Base-by-base conservation (phyloP, 2,888 invertebrate species). In the Microctonus brassicae region DNA sequence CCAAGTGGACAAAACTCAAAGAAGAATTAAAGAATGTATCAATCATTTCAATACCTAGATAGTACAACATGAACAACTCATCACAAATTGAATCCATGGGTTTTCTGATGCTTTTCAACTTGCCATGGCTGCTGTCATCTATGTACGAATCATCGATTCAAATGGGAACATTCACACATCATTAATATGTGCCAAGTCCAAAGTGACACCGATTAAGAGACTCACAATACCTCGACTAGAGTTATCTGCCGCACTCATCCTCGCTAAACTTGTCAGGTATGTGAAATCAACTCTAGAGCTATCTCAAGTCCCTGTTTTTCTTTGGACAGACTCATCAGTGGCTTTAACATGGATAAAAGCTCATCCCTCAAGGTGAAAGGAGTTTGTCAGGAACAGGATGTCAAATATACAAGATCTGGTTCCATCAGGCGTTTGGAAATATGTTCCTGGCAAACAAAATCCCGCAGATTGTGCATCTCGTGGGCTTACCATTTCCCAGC, bases 61-160 rank as follows among this genome's bases (percentile, higher is more conserved):
- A 11, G 42, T n/a, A 13, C 3, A 3, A 6, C n/a, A 11, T 3
- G 2, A 3, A 13, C n/a, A 42, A 29, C 29, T 42, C 42, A 10
- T 42, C 36, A 20, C n/a, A 4, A 0, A 39, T 75, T 0, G 70
- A 78, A 55, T 77, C 0, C 76, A 77, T 26, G 75, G 73, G 1
- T 77, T 76, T 62, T 74, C 76, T 11, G 77, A 76, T 42, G 76
- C 75, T 0, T 77, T 73, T 1, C 74, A 75, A n/a, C 26, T 72
- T 0, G 77, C 76, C 2, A 74, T 77, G 70, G 57, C 73, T 13
- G 76, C 75, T 0, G 74, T 63, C 13, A 74, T 76, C 6, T 20
- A 70, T 22, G 26, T 79, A 4, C 70, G 71, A 0, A 47, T 75
- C 0, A 2, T 6, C n/a, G 3, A 4, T 57, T 69, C 47, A 33